Evolutionary conservation across 2,797 vertebrate genomes (phyloP).

Genomic region (Enteromius trimaculatus): DNA sequence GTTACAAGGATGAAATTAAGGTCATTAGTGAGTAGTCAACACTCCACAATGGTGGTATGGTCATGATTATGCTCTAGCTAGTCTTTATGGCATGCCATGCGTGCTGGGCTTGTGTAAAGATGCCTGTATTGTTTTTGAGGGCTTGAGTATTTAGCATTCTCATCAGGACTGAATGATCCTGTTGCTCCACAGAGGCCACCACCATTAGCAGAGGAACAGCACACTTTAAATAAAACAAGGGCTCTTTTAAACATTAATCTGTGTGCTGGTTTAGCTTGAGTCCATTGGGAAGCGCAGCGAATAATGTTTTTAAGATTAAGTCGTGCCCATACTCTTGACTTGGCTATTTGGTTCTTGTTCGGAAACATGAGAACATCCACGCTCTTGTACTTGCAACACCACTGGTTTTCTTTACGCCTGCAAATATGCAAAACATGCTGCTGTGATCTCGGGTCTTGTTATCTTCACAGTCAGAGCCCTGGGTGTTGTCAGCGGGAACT

Average conservation of each 20-base stretch:
- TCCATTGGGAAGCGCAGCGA: not conserved
- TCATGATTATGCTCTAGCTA: not conserved
- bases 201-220: constrained; percentile 52
- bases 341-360: not conserved
- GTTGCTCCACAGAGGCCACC: constrained; percentile 57
- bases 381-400: not conserved
- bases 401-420: constrained; percentile 28
- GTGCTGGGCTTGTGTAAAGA: constrained; percentile 56
- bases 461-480: constrained; percentile 32
- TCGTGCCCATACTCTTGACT: not conserved
- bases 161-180: constrained; percentile 65
- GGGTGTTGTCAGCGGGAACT: constrained; percentile 42
- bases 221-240: constrained; percentile 17
- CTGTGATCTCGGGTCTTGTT: constrained; percentile 30
- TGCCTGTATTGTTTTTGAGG: constrained; percentile 59
- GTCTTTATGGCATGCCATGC: constrained; percentile 33
- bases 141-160: constrained; percentile 73
- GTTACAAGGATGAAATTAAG: not conserved
- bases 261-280: not conserved
- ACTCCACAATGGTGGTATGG: not conserved
- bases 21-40: not conserved
- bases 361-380: constrained; percentile 1
- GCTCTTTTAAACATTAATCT: constrained; percentile 25
- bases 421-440: constrained; percentile 37
- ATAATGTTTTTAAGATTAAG: constrained; percentile 22